phyloP scores from a whole-genome alignment of 2,888 invertebrate species.

The Drosophila histrio region DNA sequence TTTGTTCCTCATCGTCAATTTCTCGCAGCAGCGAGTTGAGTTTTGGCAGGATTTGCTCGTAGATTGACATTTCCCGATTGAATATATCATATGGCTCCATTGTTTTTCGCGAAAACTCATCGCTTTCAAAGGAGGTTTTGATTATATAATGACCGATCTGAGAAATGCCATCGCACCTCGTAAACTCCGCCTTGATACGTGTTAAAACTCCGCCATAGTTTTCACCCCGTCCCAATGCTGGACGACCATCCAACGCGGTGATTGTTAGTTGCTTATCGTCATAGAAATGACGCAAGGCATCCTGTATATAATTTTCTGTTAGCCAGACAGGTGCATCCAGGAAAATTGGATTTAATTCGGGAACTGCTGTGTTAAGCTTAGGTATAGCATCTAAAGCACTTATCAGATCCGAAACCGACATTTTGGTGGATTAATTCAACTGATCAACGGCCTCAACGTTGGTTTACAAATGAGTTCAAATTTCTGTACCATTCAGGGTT shows the following conservation, averaged over 20 bases:
- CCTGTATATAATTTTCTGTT: constrained; percentile 69
- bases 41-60: constrained; percentile 81
- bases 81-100: constrained; percentile 83
- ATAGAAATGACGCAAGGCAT: constrained; percentile 67
- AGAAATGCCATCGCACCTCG: constrained; percentile 30
- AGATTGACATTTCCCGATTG: constrained; percentile 82
- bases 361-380: constrained; percentile 18
- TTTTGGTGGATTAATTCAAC: constrained; percentile 22
- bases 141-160: constrained; percentile 74
- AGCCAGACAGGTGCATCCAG: constrained; percentile 76
- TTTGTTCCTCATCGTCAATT: constrained; percentile 73
- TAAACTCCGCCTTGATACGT: constrained; percentile 69
- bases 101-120: constrained; percentile 71
- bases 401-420: constrained; percentile 72
- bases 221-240: constrained; percentile 81
- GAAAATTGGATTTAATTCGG: constrained; percentile 10
- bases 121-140: constrained; percentile 79
- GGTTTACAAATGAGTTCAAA: constrained; percentile 7
- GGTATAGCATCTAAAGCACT: constrained; percentile 55
- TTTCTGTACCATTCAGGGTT: constrained; percentile 18
- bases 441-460: constrained; percentile 9
- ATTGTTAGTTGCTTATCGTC: constrained; percentile 70
- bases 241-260: constrained; percentile 52
- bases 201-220: constrained; percentile 82
- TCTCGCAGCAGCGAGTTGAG: constrained; percentile 73